Base-by-base conservation (phyloP, 2,888 invertebrate species). In the Myathropa florea region DNA sequence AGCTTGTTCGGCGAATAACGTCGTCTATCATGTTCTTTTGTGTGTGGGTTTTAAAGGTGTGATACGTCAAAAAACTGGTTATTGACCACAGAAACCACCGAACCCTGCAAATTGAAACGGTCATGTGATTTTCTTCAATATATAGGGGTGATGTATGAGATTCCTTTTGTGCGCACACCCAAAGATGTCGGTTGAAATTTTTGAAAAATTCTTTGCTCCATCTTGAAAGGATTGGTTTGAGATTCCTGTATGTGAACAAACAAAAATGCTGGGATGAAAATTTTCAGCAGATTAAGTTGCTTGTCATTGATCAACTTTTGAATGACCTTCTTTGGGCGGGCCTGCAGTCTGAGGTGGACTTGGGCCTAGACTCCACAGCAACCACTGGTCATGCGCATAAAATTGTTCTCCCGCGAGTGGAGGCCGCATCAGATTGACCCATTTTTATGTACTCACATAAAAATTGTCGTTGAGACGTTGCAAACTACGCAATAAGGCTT, bases 21-120 rank as follows among this genome's bases (percentile, higher is more conserved):
- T 39, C 18, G 46, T 46, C 46, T 4, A 18, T 46, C 46, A 7
- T 6, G 18, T n/a, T 18, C 7, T 46, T n/a, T n/a, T 46, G 46
- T 46, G 46, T 46, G 18, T 7, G 46, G 46, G 7, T 46, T 33
- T 33, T 7, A 46, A 46, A 46, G 0, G 39, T 46, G n/a, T 46
- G 3, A 46, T 4, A n/a, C 28, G 0, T 3, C 6, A 30, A 33
- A n/a, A 63, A 78, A 78, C 78, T 78, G 78, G 78, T 78, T 78
- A 57, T 78, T 28, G 39, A 55, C 28, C 59, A 30, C 63, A 70
- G 63, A 70, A 78, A 70, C 23, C 63, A 70, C 70, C 33, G n/a
- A 63, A 70, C 63, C 57, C 36, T 61, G 57, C 63, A 14, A 59
- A 7, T n/a, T 24, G 55, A n/a, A n/a, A 4, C 18, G 24, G 63